Evolutionary conservation across 2,888 invertebrate genomes (phyloP).

Genomic region (Brachylomia viminalis): DNA sequence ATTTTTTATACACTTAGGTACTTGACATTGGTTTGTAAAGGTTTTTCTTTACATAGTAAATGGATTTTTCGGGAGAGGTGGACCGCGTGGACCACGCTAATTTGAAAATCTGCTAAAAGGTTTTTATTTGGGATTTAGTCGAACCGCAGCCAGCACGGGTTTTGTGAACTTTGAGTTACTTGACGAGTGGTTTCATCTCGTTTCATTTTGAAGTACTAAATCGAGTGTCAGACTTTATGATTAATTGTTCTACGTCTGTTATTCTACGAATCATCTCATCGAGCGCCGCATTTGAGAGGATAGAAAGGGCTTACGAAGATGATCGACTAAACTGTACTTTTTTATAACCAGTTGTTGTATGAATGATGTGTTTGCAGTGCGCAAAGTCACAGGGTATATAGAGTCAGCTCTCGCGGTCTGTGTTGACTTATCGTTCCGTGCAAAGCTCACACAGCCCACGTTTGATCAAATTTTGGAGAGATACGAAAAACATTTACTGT

Average conservation of each 20-base stretch:
- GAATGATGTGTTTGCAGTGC: slow-evolving; percentile 22
- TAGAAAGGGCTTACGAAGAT: slow-evolving; percentile 13
- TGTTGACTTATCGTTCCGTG: slow-evolving; percentile 24
- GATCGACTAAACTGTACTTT: slow-evolving; percentile 9
- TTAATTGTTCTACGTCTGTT: slow-evolving; percentile 29
- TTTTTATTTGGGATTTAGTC: slow-evolving; percentile 30
- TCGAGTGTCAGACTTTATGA: slow-evolving; percentile 43
- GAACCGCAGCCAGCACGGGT: slow-evolving; percentile 1
- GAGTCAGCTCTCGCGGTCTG: background rate
- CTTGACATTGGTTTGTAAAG: slow-evolving; percentile 64
- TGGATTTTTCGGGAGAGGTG: slow-evolving; percentile 31
- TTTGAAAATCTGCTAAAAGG: slow-evolving; percentile 50
- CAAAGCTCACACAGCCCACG: slow-evolving; percentile 2
- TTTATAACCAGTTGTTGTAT: background rate
- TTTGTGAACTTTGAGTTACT: slow-evolving; percentile 30
- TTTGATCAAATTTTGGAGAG: slow-evolving; percentile 16
- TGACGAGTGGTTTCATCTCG: slow-evolving; percentile 48
- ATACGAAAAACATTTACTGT: slow-evolving; percentile 10
- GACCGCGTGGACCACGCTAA: slow-evolving; percentile 25
- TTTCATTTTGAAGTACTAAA: slow-evolving; percentile 45
- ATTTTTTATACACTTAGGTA: slow-evolving; percentile 58
- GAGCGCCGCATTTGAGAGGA: background rate
- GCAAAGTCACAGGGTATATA: background rate
- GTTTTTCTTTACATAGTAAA: slow-evolving; percentile 59
- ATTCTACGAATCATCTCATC: background rate